These are phyloP conservation scores for Sciaenops ocellatus DNA, from an alignment of 2,797 vertebrate species.

Conservation along the genomic window DNA sequence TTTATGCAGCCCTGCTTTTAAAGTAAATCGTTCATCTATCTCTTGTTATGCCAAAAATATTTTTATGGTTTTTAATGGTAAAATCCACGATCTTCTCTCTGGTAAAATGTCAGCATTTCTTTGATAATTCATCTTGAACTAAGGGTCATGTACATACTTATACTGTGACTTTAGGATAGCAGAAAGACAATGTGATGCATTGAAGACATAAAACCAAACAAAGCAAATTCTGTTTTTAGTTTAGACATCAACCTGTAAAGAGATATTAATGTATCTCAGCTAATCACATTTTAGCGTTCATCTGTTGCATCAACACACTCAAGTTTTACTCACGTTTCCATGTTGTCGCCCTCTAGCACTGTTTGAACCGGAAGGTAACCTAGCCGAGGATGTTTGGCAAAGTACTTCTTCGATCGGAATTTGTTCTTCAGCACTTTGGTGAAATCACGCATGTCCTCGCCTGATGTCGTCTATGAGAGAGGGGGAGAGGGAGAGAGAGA, in stretches of 20 bases:
- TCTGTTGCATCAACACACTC: not conserved
- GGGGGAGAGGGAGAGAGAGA: not conserved
- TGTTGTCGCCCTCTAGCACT: conserved; percentile 96
- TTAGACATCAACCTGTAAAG: not conserved
- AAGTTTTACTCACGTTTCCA: conserved; percentile 92
- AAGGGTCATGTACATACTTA: too few relatives aligned
- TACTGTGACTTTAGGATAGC: not conserved
- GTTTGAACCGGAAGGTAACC: conserved; percentile 98
- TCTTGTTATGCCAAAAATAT: not conserved
- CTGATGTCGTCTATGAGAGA: conserved; percentile 92
- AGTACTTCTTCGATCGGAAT: conserved; percentile 98
- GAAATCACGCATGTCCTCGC: conserved; percentile 98
- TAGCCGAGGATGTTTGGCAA: conserved; percentile 95
- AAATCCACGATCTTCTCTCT: not conserved
- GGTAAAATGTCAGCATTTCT: not conserved
- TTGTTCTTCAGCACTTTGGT: conserved; percentile 99
- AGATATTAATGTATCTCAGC: not conserved
- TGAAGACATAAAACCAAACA: not conserved
- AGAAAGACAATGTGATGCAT: not conserved
- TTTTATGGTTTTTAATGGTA: too few relatives aligned
- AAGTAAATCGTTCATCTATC: not conserved
- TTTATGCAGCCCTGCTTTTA: not conserved
- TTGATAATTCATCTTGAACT: not conserved
- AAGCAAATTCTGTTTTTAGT: not conserved
- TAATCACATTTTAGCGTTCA: not conserved